Conservation (phyloP, 2,113 vertebrate genomes). For the Cercocebus atys region DNA sequence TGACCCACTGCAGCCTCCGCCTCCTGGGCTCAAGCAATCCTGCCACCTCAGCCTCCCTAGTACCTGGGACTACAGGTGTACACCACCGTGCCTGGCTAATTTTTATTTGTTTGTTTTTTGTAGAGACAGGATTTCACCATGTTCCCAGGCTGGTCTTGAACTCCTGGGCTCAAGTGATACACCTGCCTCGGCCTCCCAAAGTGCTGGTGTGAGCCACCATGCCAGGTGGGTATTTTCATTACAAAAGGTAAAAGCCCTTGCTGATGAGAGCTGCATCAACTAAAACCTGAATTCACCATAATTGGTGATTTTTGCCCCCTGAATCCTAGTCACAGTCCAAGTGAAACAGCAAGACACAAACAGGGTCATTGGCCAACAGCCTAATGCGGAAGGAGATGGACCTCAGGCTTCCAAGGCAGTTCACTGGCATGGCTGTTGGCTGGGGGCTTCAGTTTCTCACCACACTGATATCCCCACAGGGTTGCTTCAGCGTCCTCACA, state of each 20-base stretch:
- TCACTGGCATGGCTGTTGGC: neutral
- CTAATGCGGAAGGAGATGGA: neutral
- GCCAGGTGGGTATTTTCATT: neutral
- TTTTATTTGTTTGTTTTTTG: no score
- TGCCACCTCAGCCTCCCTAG: no score
- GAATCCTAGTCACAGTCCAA: neutral
- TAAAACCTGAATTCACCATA: neutral
- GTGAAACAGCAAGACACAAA: neutral
- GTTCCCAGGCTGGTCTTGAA: no score
- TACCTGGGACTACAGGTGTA: no score
- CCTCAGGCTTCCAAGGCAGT: neutral
- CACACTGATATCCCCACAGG: neutral
- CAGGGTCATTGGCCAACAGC: neutral
- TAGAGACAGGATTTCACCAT: no score
- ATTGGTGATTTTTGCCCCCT: neutral
- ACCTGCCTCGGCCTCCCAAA: no score
- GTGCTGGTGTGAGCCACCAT: no score
- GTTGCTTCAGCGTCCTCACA: neutral
- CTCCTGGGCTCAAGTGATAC: no score
- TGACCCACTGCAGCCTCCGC: no score
- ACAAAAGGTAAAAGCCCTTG: neutral
- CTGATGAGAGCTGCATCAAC: neutral
- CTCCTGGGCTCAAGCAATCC: no score
- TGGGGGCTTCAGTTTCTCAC: neutral
- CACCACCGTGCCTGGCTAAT: no score